phyloP scores from a whole-genome alignment of 2,113 vertebrate genomes.

The Caracal caracal region DNA sequence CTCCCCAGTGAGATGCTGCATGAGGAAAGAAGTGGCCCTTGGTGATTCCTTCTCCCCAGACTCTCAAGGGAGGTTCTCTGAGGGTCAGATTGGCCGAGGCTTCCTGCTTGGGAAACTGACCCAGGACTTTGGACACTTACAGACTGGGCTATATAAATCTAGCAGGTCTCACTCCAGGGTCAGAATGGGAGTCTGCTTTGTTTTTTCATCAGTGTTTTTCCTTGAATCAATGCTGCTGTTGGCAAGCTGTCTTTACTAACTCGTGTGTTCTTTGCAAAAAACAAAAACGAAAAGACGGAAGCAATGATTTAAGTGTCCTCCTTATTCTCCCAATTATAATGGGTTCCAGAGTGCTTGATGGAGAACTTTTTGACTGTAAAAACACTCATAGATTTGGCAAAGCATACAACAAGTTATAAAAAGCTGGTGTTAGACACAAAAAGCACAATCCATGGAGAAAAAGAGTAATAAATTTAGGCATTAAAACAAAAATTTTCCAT shows the following conservation, averaged over 20 bases:
- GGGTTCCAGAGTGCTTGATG: not conserved
- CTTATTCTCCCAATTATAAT: not conserved
- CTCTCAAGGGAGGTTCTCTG: not conserved
- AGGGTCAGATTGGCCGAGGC: not conserved
- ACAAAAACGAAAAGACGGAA: not conserved
- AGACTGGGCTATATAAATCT: not conserved
- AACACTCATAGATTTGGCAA: not conserved
- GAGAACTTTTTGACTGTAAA: slow-evolving; percentile 1
- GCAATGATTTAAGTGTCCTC: not conserved
- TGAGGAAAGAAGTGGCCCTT: not conserved
- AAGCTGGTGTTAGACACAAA: not conserved
- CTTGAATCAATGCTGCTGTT: slow-evolving; percentile 53
- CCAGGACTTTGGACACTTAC: not conserved
- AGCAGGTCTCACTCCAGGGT: not conserved
- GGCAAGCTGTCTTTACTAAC: slow-evolving; percentile 72
- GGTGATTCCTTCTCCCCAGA: not conserved
- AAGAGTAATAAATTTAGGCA: not conserved
- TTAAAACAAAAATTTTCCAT: not conserved
- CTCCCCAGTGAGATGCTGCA: not conserved
- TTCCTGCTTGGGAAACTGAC: not conserved
- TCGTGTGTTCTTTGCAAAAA: slow-evolving; percentile 57
- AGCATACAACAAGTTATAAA: not conserved
- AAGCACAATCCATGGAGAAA: not conserved
- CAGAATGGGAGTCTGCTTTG: not conserved
- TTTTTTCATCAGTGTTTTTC: slow-evolving; percentile 24